Percentiles rank a stretch among this genome's conserved stretches.
phyloP scores from a whole-genome alignment of 2,797 vertebrate species.

The Todus mexicanus region DNA sequence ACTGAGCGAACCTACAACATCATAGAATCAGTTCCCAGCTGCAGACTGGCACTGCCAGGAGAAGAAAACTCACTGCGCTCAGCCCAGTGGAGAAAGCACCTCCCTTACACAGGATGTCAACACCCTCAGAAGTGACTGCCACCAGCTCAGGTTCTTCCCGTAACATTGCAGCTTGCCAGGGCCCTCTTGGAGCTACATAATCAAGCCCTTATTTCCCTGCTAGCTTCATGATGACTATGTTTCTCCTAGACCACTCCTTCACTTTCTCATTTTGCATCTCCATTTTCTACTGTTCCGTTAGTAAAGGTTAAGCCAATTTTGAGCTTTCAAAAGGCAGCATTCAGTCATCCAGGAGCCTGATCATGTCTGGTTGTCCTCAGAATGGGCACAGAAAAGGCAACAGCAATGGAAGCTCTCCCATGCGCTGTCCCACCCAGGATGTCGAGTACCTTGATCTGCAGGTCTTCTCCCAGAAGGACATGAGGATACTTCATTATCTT shows the following conservation, averaged over 20 bases:
- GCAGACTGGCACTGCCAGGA: neutral
- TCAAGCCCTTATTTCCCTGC: conserved; percentile 17
- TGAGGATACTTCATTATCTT: neutral
- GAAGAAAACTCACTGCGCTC: neutral
- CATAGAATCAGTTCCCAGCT: neutral
- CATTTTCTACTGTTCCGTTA: neutral
- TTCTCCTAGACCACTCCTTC: neutral
- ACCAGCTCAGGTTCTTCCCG: neutral
- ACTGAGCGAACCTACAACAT: neutral
- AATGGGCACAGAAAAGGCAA: neutral
- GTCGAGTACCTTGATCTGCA: neutral
- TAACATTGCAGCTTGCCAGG: neutral
- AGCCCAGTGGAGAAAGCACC: neutral
- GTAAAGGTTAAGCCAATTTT: neutral
- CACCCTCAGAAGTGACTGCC: neutral
- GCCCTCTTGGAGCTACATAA: neutral
- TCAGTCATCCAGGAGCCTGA: neutral
- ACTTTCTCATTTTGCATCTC: neutral
- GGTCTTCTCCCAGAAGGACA: neutral
- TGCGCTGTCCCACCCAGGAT: neutral
- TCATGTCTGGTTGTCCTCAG: neutral
- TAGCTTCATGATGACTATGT: neutral
- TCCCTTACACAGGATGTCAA: neutral
- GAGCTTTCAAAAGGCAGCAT: neutral
- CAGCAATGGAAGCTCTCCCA: neutral